Base-by-base conservation (phyloP, 2,113 vertebrate genomes). In the Callithrix jacchus region DNA sequence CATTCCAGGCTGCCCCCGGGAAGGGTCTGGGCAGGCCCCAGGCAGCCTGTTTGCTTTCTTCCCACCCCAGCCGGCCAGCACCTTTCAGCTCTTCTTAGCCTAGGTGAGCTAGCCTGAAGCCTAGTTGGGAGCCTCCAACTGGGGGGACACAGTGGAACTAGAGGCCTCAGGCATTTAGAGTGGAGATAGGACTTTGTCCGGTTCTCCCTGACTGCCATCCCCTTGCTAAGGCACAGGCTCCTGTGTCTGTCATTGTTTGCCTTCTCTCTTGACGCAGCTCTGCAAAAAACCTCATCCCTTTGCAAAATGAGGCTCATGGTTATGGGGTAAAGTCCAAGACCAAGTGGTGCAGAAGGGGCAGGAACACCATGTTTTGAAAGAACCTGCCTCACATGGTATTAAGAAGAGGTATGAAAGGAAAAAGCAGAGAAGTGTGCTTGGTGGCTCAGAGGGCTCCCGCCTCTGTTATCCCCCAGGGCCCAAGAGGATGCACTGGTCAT, bases 1-100 rank as follows among this genome's bases (percentile, higher is more conserved):
- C 98, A 99, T 99, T 99, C 98, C 99, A 99, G 99, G 98, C 98
- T 13, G 70, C 96, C 89, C 89, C 77, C 27, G 89, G 85, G 95
- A 96, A 97, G 95, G 45, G 74, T 45, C 89, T 49, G 93, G 91
- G 81, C 83, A 70, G 74, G 77, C 94, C 95, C 91, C 87, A 94
- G 80, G 89, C 92, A 87, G 95, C 90, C 91, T 88, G 82, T 85
- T 95, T 87, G 92, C 76, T 66, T 96, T 91, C 25, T 80, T 83
- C 87, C 95, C 40, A 25, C 71, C 49, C 54, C 70, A 64, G 61
- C 87, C 58, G 4, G 74, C 76, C 73, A 58, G 89, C 84, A 71
- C n/a, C 87, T 91, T 80, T 32, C 21, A 64, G 68, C 79, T 71
- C 47, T 20, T 89, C 89, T 85, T 84, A 8, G 84, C 91, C 61